Conservation (phyloP, 2,113 vertebrate genomes). For the Tyto alba region DNA sequence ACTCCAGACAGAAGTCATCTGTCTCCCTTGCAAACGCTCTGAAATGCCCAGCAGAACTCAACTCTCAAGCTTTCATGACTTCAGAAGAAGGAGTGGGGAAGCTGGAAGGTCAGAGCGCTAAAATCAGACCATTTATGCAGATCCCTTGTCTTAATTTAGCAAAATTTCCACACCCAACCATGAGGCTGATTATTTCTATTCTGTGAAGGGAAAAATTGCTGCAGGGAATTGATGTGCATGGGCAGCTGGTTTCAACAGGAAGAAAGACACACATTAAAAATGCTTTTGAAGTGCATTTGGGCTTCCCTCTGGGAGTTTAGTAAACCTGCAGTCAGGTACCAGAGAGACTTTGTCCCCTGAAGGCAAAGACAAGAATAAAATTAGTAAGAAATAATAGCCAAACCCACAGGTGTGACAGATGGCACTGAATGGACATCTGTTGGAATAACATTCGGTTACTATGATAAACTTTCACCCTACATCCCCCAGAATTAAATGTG, state of each 20-base stretch:
- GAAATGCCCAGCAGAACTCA: neutral
- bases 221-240: conserved; percentile 23
- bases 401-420: conserved; percentile 51
- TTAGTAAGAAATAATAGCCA: conserved; percentile 28
- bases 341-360: conserved; percentile 26
- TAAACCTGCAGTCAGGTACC: conserved; percentile 37
- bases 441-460: neutral
- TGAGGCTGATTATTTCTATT: neutral
- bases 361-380: conserved; percentile 39
- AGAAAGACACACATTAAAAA: conserved; percentile 46
- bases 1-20: neutral
- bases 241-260: conserved; percentile 42
- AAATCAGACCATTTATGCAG: neutral
- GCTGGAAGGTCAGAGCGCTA: neutral
- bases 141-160: neutral
- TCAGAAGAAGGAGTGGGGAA: neutral
- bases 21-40: neutral
- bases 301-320: conserved; percentile 19
- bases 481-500: neutral
- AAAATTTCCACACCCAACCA: neutral
- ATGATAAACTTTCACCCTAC: neutral
- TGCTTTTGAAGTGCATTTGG: conserved; percentile 32
- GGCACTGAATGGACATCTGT: conserved; percentile 12
- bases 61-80: neutral
- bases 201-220: conserved; percentile 2